Evolutionary conservation across 2,888 invertebrate species (phyloP), one percentile per base, ranked within the genome.

Genomic region (Biston stratarius): DNA sequence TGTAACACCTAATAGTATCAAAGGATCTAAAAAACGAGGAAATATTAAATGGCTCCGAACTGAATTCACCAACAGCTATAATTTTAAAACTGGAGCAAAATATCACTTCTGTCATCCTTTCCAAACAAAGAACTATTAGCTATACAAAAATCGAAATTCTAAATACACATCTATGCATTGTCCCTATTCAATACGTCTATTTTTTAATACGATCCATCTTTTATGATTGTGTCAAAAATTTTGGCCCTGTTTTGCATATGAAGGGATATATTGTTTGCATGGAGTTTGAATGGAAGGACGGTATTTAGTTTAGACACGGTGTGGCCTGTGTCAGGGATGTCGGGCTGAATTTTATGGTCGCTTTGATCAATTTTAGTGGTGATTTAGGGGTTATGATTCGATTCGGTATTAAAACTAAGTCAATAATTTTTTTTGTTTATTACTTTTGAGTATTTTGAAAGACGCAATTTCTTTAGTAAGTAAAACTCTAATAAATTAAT

Each of bases 201-300:
- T 89, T 86, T 84, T 82, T 81, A 84, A 86, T 81, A 77, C 81
- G 88, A 90, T 88, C 88, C 85, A 89, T 90, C 92, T 90, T 88
- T 90, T 91, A 88, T 91, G 86, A 87, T 84, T 87, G 84, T 86
- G 91, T 91, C 92, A 91, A 79, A 83, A 82, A 78, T 79, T 77
- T 75, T 72, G 85, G 85, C 82, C 81, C 87, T 82, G 75, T 81
- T 93, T 93, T 92, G 90, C 92, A 93, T 93, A 92, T 91, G 89
- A 93, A 93, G 67, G 73, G 82, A 61, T 61, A 83, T 83, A 84
- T 82, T 80, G 82, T 80, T 75, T 70, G 72, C 44, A 69, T 75
- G 73, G 45, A 48, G 34, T 60, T 56, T 66, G 61, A 45, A 61
- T 65, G 60, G 38, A 34, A 53, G 60, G 61, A 38, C 65, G 42